Conservation (phyloP, 2,888 invertebrate genomes). For the Plebejus argus region DNA sequence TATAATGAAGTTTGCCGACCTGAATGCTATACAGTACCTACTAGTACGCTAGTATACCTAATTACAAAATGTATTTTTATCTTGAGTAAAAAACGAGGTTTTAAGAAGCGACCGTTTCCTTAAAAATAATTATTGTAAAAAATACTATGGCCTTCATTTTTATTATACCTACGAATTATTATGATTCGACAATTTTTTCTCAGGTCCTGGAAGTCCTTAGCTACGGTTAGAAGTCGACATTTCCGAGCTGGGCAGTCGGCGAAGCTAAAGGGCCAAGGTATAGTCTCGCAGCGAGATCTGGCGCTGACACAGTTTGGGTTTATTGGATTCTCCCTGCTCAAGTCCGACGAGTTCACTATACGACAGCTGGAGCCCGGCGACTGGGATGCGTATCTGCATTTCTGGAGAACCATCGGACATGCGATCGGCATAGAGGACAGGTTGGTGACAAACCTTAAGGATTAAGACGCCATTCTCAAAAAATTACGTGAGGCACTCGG, state of each 20-base stretch:
- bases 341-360: constrained; percentile 84
- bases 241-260: constrained; percentile 80
- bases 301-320: constrained; percentile 94
- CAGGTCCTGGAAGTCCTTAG: constrained; percentile 86
- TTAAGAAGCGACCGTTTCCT: too few species aligned
- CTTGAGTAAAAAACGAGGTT: too few species aligned
- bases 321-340: constrained; percentile 86
- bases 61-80: too few species aligned
- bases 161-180: too few species aligned
- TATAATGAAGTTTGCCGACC: too few species aligned
- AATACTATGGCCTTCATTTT: too few species aligned
- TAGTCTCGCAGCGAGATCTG: constrained; percentile 91
- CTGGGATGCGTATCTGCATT: constrained; percentile 88
- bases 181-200: constrained; percentile 36
- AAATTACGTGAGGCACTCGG: too few species aligned
- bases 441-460: constrained; percentile 64
- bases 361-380: constrained; percentile 81
- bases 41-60: too few species aligned
- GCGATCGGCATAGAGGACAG: constrained; percentile 91
- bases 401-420: constrained; percentile 91
- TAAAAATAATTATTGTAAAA: too few species aligned
- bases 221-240: constrained; percentile 84
- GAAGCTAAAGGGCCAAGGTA: constrained; percentile 67
- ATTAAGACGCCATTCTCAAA: not conserved
- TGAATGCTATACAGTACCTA: too few species aligned